phyloP scores from a whole-genome alignment of 2,888 invertebrate genomes.

The Phyllotreta cruciferae region DNA sequence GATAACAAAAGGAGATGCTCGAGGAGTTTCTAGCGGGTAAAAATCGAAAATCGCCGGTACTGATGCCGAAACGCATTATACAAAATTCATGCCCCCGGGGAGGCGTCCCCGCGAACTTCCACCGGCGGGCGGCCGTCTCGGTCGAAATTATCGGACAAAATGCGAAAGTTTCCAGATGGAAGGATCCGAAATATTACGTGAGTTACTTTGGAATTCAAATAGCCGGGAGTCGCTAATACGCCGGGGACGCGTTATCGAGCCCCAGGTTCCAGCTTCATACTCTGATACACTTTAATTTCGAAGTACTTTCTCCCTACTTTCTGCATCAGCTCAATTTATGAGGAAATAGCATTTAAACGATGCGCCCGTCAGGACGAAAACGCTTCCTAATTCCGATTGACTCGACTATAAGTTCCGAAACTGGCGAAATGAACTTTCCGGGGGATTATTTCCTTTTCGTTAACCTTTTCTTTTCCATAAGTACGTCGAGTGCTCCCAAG shows the following conservation, averaged over 20 bases:
- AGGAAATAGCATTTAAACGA: no score
- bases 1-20: no score
- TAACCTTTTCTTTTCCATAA: conserved; percentile 30
- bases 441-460: conserved; percentile 33
- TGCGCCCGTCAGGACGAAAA: not conserved
- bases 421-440: conserved; percentile 30
- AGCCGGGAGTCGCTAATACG: conserved; percentile 18
- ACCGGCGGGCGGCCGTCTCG: conserved; percentile 20
- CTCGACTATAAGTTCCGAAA: conserved; percentile 17
- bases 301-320: conserved; percentile 22
- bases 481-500: conserved; percentile 27
- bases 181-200: conserved; percentile 27
- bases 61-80: not conserved
- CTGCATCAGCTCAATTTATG: no score
- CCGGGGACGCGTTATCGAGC: conserved; percentile 21
- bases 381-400: not conserved
- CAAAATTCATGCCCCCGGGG: conserved; percentile 19
- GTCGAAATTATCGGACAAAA: conserved; percentile 45
- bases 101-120: conserved; percentile 37
- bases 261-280: conserved; percentile 23
- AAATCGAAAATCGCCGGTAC: no score
- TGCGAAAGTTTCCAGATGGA: conserved; percentile 41
- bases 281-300: conserved; percentile 30
- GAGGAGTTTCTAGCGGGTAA: no score
- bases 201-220: conserved; percentile 29